Base-by-base conservation (phyloP, 2,888 invertebrate genomes). In the Platycnemis pennipes region DNA sequence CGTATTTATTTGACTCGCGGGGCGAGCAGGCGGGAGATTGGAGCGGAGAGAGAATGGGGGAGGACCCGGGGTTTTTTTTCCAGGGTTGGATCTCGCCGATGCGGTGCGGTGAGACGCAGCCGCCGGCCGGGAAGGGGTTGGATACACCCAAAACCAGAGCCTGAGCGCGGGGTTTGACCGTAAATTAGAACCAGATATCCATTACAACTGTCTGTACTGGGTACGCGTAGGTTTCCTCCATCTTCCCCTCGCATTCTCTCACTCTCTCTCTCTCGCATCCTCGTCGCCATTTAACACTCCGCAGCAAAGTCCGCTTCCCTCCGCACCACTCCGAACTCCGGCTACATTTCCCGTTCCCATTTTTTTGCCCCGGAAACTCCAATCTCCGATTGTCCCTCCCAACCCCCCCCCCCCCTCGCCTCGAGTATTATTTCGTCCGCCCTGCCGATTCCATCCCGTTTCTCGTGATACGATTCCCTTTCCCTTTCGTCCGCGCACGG, bases 161-260 rank as follows among this genome's bases (percentile, higher is more conserved):
- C 91, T 91, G 91, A 89, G 89, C 56, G 89, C 56, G 31, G 89
- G 89, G 89, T 56, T 53, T 89, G 89, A 63, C 91, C 91, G 63
- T 91, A 91, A 91, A 91, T 91, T 91, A 91, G 91, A 91, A 56
- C 91, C 91, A 91, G 91, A 91, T 91, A 91, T 91, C 91, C 91
- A 91, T 91, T 91, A 91, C 91, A 91, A 91, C 91, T 91, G 91
- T 91, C 91, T 56, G 56, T 91, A 49, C 63, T 63, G 49, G 91
- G 69, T 91, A 91, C 91, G 91, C 91, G 45, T 26, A 63, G 91
- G 91, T 91, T 91, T 42, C 91, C 69, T 87, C 44, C 22, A n/a
- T 37, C 37, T 26, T 44, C 11, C 87, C 87, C 91, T 37, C 91
- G 37, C 37, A 37, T 8, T 63, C 91, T 42, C 91, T 53, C 53